These are phyloP conservation scores for Alviniconcha strummeri DNA, from an alignment of 2,888 invertebrate genomes.

Conservation along the genomic window DNA sequence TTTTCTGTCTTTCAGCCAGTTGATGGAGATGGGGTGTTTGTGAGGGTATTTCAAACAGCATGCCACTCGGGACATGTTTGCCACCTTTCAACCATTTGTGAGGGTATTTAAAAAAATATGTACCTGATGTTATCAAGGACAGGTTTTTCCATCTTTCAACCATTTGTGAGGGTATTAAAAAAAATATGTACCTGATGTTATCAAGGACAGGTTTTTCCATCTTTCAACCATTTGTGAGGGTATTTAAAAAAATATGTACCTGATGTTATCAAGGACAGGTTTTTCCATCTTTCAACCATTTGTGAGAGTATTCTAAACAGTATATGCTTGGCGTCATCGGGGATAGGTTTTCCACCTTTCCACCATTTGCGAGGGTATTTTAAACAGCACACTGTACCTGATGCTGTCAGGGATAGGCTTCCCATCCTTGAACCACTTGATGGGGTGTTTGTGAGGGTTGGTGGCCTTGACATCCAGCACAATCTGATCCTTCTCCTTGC, in stretches of 20 bases:
- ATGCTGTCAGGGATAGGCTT: constrained; percentile 76
- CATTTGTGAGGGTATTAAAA: constrained; percentile 79
- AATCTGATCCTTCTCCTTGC: constrained; percentile 92
- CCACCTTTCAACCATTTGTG: no score
- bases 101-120: no score
- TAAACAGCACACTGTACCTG: constrained; percentile 73
- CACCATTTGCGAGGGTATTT: constrained; percentile 96
- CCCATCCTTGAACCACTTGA: constrained; percentile 96
- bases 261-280: constrained; percentile 28
- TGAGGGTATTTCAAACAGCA: no score
- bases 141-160: constrained; percentile 88
- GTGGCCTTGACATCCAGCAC: constrained; percentile 91
- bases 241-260: no score
- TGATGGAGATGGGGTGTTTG: no score
- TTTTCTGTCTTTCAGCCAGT: no score
- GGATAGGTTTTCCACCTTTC: constrained; percentile 84
- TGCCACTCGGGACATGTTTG: no score
- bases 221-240: no score
- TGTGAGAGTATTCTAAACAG: constrained; percentile 73
- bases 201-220: no score
- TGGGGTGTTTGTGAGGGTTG: constrained; percentile 89
- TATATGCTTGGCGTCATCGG: no score
- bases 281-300: constrained; percentile 94
- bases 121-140: background rate
- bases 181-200: no score